Percentiles rank a stretch among this genome's conserved stretches.
Conservation (phyloP, 2,797 vertebrate genomes). For the Phoxinus dragarum region DNA sequence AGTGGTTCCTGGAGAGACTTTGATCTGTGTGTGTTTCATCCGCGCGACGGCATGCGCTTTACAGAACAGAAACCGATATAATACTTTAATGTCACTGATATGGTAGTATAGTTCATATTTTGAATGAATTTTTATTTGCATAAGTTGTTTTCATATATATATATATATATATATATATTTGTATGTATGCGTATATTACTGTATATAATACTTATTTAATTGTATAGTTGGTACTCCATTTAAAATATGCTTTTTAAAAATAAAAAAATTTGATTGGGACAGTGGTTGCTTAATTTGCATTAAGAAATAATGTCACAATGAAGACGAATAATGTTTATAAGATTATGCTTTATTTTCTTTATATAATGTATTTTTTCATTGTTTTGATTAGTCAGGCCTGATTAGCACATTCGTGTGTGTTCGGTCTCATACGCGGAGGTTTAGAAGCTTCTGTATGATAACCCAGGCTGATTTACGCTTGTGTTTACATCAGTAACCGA, state of each 20-base stretch:
- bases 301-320: too few species aligned
- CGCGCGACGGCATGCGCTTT: not conserved
- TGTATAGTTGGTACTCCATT: not conserved
- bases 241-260: not conserved
- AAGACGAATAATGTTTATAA: not conserved
- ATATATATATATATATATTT: too few species aligned
- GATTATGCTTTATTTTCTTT: not conserved
- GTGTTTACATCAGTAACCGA: not conserved
- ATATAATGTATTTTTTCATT: not conserved
- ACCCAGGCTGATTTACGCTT: not conserved
- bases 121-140: not conserved
- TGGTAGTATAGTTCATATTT: not conserved
- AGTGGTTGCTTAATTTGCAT: too few species aligned
- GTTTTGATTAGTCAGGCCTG: not conserved
- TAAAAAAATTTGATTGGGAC: not conserved
- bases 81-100: not conserved
- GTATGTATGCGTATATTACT: not conserved
- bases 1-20: slow-evolving; percentile 37
- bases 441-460: not conserved
- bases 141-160: not conserved
- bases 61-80: not conserved
- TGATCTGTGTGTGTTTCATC: slow-evolving; percentile 53
- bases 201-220: not conserved
- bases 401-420: not conserved
- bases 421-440: not conserved